Base-by-base conservation (phyloP, 2,888 invertebrate genomes). In the Nudaria mundana region DNA sequence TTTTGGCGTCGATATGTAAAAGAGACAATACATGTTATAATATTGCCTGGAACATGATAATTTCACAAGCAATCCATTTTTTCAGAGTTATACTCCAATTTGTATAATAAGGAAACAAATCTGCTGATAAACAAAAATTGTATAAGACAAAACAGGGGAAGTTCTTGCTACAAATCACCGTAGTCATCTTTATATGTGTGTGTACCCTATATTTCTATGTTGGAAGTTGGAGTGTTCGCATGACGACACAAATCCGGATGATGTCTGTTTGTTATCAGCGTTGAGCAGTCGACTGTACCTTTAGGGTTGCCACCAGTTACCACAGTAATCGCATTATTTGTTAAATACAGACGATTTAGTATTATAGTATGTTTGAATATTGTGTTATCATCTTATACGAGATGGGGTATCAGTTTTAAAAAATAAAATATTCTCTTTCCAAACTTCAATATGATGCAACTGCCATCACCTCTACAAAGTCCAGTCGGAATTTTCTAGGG, bases 241-340 rank as follows among this genome's bases (percentile, higher is more conserved):
- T 85, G 87, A 85, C 76, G 88, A 76, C 86, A 80, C 86, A 84
- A 89, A 89, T 84, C 89, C 87, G 86, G 86, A 84, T 88, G 80
- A 84, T 84, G 82, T 81, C 81, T 85, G 83, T 86, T 82, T 86
- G 86, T 88, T 89, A 89, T 89, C 89, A 82, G 85, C 78, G 71
- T 66, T 73, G 78, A 73, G 85, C 89, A 88, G 76, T 80, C 82
- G 76, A 66, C 73, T 73, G 72, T 65, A 66, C 68, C 55, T 58
- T 63, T 61, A 79, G 79, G 84, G 84, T 56, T 79, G 75, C 71
- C 63, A 63, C 63, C 62, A 65, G 59, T 62, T 53, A 58, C 65
- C 46, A 29, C 55, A 44, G 63, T 81, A 81, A 83, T 86, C 82
- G 75, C 64, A 73, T 85, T 82, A 81, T 77, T 80, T 79, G 74